Percentiles rank a stretch among this genome's conserved stretches.
Evolutionary conservation across 2,113 vertebrate genomes (phyloP).

Genomic region (Amblyornis subalaris): DNA sequence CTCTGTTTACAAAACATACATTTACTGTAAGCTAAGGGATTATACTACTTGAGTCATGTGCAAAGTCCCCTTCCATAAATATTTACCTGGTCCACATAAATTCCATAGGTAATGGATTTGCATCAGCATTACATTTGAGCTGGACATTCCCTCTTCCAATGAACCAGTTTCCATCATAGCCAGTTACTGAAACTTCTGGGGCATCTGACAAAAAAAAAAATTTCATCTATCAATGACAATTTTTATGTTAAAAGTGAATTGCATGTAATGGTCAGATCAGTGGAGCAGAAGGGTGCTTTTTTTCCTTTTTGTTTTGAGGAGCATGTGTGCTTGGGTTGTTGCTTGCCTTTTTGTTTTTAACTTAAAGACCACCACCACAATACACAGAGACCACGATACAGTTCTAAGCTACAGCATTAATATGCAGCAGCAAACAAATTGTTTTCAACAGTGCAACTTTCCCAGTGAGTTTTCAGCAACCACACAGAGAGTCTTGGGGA

Average conservation of each 20-base stretch:
- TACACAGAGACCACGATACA: neutral
- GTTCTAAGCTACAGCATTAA: neutral
- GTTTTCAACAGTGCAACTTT: neutral
- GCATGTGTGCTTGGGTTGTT: neutral
- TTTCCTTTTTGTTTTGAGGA: fast-evolving
- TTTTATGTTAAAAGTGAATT: neutral
- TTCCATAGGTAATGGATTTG: conserved; percentile 86
- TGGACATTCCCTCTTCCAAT: conserved; percentile 87
- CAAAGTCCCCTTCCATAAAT: neutral
- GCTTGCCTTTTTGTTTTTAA: neutral
- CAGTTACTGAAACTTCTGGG: conserved; percentile 83
- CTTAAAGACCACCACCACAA: neutral
- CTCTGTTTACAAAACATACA: neutral
- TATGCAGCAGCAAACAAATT: neutral
- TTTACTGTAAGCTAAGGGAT: neutral
- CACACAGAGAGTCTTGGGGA: neutral
- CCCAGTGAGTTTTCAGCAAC: neutral
- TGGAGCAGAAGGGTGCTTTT: neutral
- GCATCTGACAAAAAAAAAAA: conserved; percentile 77
- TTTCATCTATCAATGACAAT: neutral
- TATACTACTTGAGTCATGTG: neutral
- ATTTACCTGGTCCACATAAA: conserved; percentile 89
- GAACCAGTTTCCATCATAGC: conserved; percentile 86
- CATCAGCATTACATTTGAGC: conserved; percentile 88
- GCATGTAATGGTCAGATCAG: fast-evolving